These are phyloP conservation scores for Drosophila biarmipes DNA, from an alignment of 1,140 invertebrate species.

Conservation along the genomic window DNA sequence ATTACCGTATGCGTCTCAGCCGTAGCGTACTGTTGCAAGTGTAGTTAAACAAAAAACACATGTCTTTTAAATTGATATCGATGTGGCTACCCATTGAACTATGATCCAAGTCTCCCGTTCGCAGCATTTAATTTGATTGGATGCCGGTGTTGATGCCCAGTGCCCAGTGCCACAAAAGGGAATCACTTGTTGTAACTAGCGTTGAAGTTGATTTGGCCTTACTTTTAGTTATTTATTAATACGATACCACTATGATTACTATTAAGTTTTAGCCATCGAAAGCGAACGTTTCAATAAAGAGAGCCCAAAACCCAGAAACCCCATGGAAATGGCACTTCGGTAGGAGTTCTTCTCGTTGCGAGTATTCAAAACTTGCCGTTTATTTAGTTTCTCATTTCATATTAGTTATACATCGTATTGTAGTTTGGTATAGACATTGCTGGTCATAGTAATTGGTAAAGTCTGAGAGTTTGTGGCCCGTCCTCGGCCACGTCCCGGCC, in stretches of 20 bases:
- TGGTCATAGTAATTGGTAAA: conserved; percentile 47
- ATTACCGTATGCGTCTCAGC: conserved; percentile 39
- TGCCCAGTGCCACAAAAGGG: conserved; percentile 18
- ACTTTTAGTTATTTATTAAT: conserved; percentile 80
- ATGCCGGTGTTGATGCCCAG: no score
- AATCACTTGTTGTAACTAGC: conserved; percentile 45
- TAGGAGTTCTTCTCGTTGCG: conserved; percentile 62
- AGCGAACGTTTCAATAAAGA: conserved; percentile 64
- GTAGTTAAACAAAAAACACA: conserved; percentile 38
- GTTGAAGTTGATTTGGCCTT: conserved; percentile 68
- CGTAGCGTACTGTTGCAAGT: conserved; percentile 47
- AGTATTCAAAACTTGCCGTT: conserved; percentile 79
- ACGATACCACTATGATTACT: conserved; percentile 60
- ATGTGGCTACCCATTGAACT: conserved; percentile 11
- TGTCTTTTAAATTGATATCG: conserved; percentile 35
- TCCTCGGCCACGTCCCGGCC: conserved; percentile 5
- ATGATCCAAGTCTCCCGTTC: conserved; percentile 46
- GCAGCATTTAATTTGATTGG: conserved; percentile 64
- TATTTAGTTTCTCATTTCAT: conserved; percentile 63
- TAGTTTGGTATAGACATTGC: conserved; percentile 52
- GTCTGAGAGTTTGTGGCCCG: conserved; percentile 48
- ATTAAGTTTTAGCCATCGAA: conserved; percentile 70
- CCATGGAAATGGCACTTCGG: conserved; percentile 2
- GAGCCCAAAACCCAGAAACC: conserved; percentile 39
- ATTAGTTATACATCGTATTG: conserved; percentile 61